phyloP scores from a whole-genome alignment of 1,140 invertebrate species.

The Drosophila truncata region DNA sequence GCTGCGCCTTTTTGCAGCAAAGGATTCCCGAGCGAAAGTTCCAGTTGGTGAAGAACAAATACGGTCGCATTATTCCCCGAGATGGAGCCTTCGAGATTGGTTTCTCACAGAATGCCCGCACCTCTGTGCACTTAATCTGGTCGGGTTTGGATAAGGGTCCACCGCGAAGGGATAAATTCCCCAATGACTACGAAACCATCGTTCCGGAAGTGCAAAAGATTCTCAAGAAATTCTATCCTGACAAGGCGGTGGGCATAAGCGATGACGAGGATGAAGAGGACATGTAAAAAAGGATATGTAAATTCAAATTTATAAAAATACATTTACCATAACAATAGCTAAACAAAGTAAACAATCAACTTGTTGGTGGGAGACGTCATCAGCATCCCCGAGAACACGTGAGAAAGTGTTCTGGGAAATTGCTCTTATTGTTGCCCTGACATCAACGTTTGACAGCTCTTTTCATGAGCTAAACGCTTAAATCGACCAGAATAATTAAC shows the following conservation, averaged over 20 bases:
- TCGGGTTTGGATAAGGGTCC: conserved; percentile 66
- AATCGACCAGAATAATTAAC: conserved; percentile 73
- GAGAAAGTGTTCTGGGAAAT: conserved; percentile 24
- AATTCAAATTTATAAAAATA: conserved; percentile 6
- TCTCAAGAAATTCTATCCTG: conserved; percentile 79
- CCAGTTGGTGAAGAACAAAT: conserved; percentile 66
- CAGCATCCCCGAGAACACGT: background rate
- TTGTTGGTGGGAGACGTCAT: conserved; percentile 34
- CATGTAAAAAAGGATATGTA: conserved; percentile 4
- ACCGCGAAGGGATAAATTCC: conserved; percentile 77
- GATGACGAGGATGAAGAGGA: conserved; percentile 50
- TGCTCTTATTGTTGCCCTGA: conserved; percentile 46
- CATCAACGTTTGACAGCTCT: conserved; percentile 64
- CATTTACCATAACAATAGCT: conserved; percentile 40
- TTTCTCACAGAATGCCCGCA: conserved; percentile 75
- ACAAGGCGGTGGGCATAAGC: conserved; percentile 41
- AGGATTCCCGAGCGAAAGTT: conserved; percentile 70
- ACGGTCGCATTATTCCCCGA: conserved; percentile 62
- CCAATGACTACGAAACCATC: conserved; percentile 46
- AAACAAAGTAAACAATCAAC: conserved; percentile 31
- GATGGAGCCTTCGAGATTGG: conserved; percentile 74
- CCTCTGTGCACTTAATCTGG: conserved; percentile 73
- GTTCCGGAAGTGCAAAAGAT: conserved; percentile 62
- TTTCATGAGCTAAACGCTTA: conserved; percentile 62
- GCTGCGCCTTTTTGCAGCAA: conserved; percentile 42